Conservation (phyloP, 2,888 invertebrate species). For the Drosophila percnosoma region DNA sequence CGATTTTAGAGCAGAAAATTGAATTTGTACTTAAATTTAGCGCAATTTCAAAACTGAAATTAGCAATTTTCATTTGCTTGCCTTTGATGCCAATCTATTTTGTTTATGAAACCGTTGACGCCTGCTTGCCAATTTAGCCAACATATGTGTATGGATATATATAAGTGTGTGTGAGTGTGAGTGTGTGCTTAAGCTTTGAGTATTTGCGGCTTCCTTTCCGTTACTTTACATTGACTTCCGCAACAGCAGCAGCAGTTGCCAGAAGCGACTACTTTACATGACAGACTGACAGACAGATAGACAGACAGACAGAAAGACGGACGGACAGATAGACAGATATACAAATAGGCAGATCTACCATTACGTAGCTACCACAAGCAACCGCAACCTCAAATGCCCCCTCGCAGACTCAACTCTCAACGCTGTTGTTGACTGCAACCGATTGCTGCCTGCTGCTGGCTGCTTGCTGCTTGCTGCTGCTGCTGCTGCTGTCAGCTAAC, state of each 20-base stretch:
- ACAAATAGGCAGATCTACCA: slow-evolving; percentile 6
- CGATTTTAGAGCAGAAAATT: neutral
- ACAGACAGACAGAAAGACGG: neutral
- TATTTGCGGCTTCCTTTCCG: slow-evolving; percentile 63
- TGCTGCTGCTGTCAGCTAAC: slow-evolving; percentile 43
- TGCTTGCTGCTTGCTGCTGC: slow-evolving; percentile 13
- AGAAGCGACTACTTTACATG: slow-evolving; percentile 27
- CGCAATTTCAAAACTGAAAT: neutral
- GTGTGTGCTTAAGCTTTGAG: slow-evolving; percentile 23
- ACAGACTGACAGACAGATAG: slow-evolving; percentile 21
- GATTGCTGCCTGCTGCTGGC: slow-evolving; percentile 14
- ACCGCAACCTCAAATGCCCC: neutral
- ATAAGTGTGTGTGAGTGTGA: slow-evolving; percentile 4
- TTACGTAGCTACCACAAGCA: neutral
- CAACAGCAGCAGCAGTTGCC: slow-evolving; percentile 37
- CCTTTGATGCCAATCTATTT: neutral
- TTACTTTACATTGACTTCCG: slow-evolving; percentile 73
- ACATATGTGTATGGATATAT: slow-evolving; percentile 1
- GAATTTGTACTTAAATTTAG: neutral
- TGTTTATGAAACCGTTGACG: slow-evolving; percentile 27
- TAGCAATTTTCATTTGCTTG: neutral
- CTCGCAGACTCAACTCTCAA: neutral
- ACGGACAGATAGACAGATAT: slow-evolving; percentile 15
- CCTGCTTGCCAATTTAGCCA: slow-evolving; percentile 21
- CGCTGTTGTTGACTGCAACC: slow-evolving; percentile 6